A percentile compares a stretch with the other conserved stretches of the same genome.
phyloP scores from a whole-genome alignment of 2,797 vertebrate species.

The Odontamblyopus lacepedii region DNA sequence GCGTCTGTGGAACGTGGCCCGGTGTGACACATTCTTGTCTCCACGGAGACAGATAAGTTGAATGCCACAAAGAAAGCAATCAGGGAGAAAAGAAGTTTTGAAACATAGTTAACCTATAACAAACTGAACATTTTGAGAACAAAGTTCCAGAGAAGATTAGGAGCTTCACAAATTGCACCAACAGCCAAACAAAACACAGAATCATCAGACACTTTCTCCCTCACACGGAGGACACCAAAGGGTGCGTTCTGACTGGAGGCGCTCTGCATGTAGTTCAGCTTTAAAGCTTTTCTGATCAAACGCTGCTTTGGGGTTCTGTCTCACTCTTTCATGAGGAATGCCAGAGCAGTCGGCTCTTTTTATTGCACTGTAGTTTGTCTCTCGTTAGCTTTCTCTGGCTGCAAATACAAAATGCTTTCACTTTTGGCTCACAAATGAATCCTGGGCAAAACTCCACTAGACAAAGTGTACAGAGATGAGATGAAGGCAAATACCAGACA shows the following conservation, averaged over 20 bases:
- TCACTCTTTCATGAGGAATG: constrained; percentile 34
- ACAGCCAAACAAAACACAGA: neutral
- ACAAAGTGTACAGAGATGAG: constrained; percentile 1
- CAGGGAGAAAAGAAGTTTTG: too few species aligned
- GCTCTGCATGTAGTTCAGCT: constrained; percentile 40
- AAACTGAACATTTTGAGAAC: neutral
- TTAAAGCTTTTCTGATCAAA: constrained; percentile 64
- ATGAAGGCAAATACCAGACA: constrained; percentile 1
- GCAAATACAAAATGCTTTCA: constrained; percentile 19
- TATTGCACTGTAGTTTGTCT: constrained; percentile 34
- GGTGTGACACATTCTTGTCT: too few species aligned
- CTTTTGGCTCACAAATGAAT: constrained; percentile 35
- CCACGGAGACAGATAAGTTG: too few species aligned
- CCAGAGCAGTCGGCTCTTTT: constrained; percentile 30
- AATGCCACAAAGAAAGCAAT: too few species aligned
- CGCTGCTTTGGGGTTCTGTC: constrained; percentile 37
- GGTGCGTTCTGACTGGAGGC: constrained; percentile 26
- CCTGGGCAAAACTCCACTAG: constrained; percentile 38
- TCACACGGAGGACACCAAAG: constrained; percentile 14
- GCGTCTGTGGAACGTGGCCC: too few species aligned
- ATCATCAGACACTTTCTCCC: neutral
- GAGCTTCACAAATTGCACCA: neutral
- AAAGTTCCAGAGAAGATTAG: neutral
- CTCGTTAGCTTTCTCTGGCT: constrained; percentile 30
- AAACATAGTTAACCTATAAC: too few species aligned